Base-by-base conservation (phyloP, 1,140 invertebrate genomes). In the Pristionchus pacificus region DNA sequence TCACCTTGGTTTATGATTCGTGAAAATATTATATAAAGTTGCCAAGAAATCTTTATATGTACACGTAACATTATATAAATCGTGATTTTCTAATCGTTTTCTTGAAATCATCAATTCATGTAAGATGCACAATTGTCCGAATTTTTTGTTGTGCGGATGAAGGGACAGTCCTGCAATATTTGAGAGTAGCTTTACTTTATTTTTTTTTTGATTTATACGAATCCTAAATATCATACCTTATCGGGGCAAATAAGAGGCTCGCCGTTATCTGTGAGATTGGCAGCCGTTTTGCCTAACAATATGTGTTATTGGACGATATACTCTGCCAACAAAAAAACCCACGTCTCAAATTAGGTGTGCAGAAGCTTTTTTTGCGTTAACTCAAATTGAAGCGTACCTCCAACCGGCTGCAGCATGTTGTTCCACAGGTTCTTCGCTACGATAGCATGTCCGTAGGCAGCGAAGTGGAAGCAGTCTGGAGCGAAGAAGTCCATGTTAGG, bases 391-490 rank as follows among this genome's bases (percentile, higher is more conserved):
- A 88, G 88, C 78, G 90, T 91, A 67, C 87, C 86, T 0, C 89
- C 89, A 1, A 90, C 88, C 14, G 90, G 89, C 81, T 91, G 88
- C 33, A 91, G 77, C 74, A 91, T 85, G 77, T 90, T 91, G 82
- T 91, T 91, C 90, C 90, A 91, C 0, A 91, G 82, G 59, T 90
- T 85, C 81, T 90, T 91, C 1, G 90, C 89, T 33, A 87, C 85
- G 79, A 79, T 81, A 1, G 88, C 87, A 73, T 90, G 88, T 14
- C 86, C 86, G 67, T 88, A 88, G 76, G 90, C 88, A 79, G 88
- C 90, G 1, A 89, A 85, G 77, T 91, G 90, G 75, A 89, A 91
- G 85, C 90, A 91, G 80, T 91, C 90, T 13, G 84, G 83, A 1
- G 89, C 87, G 55, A 91, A 86, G 78, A 87, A 89, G 1, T 86